Conservation (phyloP, 2,888 invertebrate genomes). For the Pterobdella sp. region DNA sequence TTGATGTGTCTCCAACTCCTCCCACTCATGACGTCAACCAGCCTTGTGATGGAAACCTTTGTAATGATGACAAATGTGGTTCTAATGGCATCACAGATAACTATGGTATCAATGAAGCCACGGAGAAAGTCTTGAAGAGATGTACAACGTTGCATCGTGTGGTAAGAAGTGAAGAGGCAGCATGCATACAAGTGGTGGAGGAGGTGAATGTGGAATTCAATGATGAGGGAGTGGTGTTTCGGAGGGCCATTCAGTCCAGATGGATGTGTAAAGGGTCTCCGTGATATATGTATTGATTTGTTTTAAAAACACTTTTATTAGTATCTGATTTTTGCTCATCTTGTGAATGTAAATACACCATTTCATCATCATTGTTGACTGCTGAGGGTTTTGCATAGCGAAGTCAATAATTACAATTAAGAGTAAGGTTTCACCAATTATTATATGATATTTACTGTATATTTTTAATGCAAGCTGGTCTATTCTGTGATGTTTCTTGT, state of each 20-base stretch:
- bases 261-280: background rate
- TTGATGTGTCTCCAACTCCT: background rate
- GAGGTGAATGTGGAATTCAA: background rate
- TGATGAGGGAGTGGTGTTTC: background rate
- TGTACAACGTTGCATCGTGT: background rate
- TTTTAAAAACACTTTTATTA: no score
- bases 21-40: constrained; percentile 10
- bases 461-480: no score
- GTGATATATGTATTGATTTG: no score
- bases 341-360: no score
- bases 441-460: no score
- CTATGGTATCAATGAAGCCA: background rate
- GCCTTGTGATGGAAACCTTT: background rate
- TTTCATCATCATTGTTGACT: no score
- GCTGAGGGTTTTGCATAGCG: no score
- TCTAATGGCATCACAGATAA: background rate
- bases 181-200: background rate
- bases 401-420: no score
- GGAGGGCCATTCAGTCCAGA: background rate
- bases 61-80: constrained; percentile 21
- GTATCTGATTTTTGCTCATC: no score
- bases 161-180: no score
- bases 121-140: background rate
- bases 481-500: no score
- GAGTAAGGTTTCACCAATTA: no score